A percentile compares a stretch with the other conserved stretches of the same genome.
These are phyloP conservation scores for Anolis apletophallus DNA, from an alignment of 2,797 vertebrate species.

Conservation along the genomic window DNA sequence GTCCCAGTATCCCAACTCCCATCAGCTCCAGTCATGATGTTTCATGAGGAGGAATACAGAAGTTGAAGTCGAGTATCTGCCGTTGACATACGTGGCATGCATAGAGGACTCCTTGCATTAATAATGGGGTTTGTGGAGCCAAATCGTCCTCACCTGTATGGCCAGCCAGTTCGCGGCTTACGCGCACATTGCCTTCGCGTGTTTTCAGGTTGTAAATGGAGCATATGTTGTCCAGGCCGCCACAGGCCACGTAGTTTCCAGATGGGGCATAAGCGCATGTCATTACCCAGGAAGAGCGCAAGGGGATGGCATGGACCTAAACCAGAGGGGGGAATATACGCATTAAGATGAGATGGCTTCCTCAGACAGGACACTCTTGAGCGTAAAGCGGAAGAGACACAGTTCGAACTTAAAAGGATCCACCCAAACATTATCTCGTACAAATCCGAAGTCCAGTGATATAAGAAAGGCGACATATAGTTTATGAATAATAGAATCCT, in stretches of 20 bases:
- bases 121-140: background rate
- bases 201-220: constrained; percentile 99
- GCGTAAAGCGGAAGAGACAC: background rate
- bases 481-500: no score
- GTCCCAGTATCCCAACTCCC: no score
- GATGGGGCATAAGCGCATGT: constrained; percentile 98
- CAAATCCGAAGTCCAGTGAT: background rate
- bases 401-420: no score
- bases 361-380: background rate
- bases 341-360: no score
- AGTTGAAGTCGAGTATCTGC: no score
- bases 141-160: constrained; percentile 88
- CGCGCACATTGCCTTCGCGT: constrained; percentile 97
- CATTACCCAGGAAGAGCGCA: constrained; percentile 99
- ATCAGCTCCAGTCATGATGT: no score
- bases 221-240: constrained; percentile 98
- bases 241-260: constrained; percentile 97
- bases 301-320: constrained; percentile 95
- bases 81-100: background rate
- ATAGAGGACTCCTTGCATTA: background rate
- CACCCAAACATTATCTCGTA: background rate
- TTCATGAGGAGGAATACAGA: no score
- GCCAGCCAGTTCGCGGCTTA: constrained; percentile 96
- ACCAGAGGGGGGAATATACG: background rate
- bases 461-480: background rate